phyloP scores from a whole-genome alignment of 2,888 invertebrate species.

The Troides aeacus region DNA sequence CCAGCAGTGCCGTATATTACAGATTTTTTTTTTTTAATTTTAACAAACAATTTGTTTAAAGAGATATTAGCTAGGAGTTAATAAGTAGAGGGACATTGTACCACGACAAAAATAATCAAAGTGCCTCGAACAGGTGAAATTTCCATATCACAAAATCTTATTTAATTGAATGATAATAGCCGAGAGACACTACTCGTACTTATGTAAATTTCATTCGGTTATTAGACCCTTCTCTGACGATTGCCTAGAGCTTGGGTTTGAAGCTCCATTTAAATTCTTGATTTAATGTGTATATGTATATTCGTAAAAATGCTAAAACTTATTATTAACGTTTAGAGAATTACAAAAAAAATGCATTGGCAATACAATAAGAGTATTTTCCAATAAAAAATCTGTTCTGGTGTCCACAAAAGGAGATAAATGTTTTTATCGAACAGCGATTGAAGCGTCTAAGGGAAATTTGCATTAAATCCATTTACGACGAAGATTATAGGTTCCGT shows the following conservation, averaged over 20 bases:
- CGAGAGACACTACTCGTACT: slow-evolving; percentile 70
- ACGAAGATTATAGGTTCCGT: slow-evolving; percentile 58
- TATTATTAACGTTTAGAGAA: background rate
- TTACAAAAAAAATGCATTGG: background rate
- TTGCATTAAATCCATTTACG: slow-evolving; percentile 74
- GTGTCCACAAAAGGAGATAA: slow-evolving; percentile 54
- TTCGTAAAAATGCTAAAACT: background rate
- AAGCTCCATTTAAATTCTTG: slow-evolving; percentile 52
- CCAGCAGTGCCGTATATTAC: no score
- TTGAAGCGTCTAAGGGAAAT: slow-evolving; percentile 59
- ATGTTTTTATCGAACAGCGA: slow-evolving; percentile 60
- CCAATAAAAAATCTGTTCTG: slow-evolving; percentile 44
- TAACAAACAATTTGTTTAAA: background rate
- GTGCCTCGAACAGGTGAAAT: slow-evolving; percentile 58
- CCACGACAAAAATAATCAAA: slow-evolving; percentile 20
- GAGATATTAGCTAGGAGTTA: background rate
- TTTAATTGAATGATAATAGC: slow-evolving; percentile 78
- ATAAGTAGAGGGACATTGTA: background rate
- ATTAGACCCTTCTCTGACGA: slow-evolving; percentile 63
- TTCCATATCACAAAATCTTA: slow-evolving; percentile 69
- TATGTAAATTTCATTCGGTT: slow-evolving; percentile 74
- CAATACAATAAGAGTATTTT: background rate
- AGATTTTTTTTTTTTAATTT: no score
- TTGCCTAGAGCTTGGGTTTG: slow-evolving; percentile 50
- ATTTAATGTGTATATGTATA: slow-evolving; percentile 51